These are phyloP conservation scores for Papilio helenus DNA, from an alignment of 1,140 invertebrate genomes.

Conservation along the genomic window DNA sequence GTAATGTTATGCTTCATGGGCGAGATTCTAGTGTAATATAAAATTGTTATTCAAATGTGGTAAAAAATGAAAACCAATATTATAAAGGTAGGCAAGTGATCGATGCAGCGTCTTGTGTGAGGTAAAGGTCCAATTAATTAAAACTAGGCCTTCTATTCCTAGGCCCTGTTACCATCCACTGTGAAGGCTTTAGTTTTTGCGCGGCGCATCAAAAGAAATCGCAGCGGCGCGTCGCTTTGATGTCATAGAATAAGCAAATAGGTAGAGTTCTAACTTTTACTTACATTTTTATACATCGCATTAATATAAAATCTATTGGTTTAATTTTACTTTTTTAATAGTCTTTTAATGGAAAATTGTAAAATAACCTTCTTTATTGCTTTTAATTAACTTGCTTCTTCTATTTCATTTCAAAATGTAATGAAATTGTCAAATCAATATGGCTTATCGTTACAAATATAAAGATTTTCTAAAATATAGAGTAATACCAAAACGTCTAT, in stretches of 20 bases:
- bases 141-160: slow-evolving; percentile 46
- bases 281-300: background rate
- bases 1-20: background rate
- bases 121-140: slow-evolving; percentile 44
- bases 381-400: background rate
- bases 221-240: slow-evolving; percentile 53
- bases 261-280: slow-evolving; percentile 15
- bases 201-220: slow-evolving; percentile 45
- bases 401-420: background rate
- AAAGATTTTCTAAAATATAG: too few relatives aligned
- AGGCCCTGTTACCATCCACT: slow-evolving; percentile 32
- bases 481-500: background rate
- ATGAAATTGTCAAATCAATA: too few relatives aligned
- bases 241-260: slow-evolving; percentile 46
- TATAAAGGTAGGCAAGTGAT: background rate
- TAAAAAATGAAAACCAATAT: slow-evolving; percentile 7
- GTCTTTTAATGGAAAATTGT: background rate
- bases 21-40: background rate
- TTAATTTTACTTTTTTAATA: too few relatives aligned
- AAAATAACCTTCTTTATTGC: background rate
- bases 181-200: slow-evolving; percentile 46
- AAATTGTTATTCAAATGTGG: background rate
- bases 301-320: too few relatives aligned
- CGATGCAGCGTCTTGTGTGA: slow-evolving; percentile 13
- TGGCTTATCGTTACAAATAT: too few relatives aligned